Conservation (phyloP, 2,113 vertebrate genomes). For the Galemys pyrenaicus region DNA sequence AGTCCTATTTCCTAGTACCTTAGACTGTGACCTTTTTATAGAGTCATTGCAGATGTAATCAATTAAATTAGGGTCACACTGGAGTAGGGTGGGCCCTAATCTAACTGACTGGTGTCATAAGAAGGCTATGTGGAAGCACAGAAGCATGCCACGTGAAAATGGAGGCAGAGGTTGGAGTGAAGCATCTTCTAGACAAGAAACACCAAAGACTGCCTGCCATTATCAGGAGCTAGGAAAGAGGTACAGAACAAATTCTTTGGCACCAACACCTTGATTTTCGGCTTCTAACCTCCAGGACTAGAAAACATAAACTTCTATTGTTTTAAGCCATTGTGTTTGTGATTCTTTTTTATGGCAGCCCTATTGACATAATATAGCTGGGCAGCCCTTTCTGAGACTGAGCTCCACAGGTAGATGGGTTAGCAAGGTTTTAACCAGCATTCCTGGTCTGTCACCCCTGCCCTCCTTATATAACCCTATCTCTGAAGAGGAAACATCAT, state of each 20-base stretch:
- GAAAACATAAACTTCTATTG: background rate
- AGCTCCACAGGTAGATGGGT: background rate
- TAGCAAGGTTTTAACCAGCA: background rate
- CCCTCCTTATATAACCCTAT: background rate
- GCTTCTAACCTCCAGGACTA: background rate
- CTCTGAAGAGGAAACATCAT: background rate
- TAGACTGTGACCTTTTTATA: background rate
- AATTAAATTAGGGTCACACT: background rate
- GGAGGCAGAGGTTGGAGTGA: background rate
- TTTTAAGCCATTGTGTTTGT: background rate
- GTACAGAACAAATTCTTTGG: background rate
- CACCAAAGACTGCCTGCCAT: background rate
- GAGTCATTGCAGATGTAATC: background rate
- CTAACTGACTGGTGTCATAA: background rate
- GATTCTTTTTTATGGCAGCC: background rate
- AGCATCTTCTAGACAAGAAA: background rate
- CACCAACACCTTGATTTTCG: background rate
- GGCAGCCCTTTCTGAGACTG: background rate
- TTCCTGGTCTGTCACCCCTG: no score
- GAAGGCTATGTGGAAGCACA: background rate
- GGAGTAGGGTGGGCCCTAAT: background rate
- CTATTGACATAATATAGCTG: background rate
- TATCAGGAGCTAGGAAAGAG: background rate
- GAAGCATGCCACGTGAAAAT: background rate
- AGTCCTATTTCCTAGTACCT: background rate